Evolutionary conservation across 2,113 vertebrate genomes (phyloP).

Genomic region (Lepidothrix coronata): DNA sequence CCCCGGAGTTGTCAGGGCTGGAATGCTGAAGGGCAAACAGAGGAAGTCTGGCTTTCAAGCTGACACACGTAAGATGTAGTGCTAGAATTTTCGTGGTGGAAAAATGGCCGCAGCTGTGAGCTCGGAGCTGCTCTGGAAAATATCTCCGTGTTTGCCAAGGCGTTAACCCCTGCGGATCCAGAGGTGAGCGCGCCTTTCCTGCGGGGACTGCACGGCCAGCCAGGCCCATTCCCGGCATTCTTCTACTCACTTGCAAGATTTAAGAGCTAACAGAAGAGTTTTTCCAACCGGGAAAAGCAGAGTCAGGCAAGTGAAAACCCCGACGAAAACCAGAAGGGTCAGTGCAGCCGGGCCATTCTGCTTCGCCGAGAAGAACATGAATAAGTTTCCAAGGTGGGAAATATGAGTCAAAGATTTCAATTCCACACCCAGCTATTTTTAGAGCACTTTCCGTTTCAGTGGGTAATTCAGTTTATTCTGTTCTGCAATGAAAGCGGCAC

Average conservation of each 20-base stretch:
- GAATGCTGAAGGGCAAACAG: slow-evolving; percentile 29
- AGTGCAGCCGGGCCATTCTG: background rate
- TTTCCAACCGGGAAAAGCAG: background rate
- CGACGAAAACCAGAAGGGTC: background rate
- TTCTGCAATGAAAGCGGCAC: background rate
- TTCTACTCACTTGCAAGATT: accelerated
- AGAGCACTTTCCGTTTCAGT: slow-evolving; percentile 45
- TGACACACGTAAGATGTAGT: slow-evolving; percentile 19
- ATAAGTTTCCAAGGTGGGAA: slow-evolving; percentile 59
- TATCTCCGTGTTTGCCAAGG: slow-evolving; percentile 27
- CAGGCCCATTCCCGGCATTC: accelerated
- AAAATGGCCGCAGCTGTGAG: slow-evolving; percentile 50
- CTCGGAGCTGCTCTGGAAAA: slow-evolving; percentile 57
- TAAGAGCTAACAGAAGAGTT: background rate
- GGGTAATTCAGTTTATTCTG: background rate
- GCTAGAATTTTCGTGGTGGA: slow-evolving; percentile 52
- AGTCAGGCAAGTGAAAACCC: background rate
- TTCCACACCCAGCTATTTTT: slow-evolving; percentile 63
- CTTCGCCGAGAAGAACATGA: background rate
- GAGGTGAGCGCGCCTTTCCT: background rate
- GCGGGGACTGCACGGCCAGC: background rate
- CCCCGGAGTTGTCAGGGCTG: slow-evolving; percentile 15
- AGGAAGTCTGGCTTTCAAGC: slow-evolving; percentile 7
- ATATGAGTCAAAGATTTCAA: slow-evolving; percentile 53
- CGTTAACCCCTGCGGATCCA: slow-evolving; percentile 49